Base-by-base conservation (phyloP, 2,797 vertebrate genomes). In the Lepus oiostolus region DNA sequence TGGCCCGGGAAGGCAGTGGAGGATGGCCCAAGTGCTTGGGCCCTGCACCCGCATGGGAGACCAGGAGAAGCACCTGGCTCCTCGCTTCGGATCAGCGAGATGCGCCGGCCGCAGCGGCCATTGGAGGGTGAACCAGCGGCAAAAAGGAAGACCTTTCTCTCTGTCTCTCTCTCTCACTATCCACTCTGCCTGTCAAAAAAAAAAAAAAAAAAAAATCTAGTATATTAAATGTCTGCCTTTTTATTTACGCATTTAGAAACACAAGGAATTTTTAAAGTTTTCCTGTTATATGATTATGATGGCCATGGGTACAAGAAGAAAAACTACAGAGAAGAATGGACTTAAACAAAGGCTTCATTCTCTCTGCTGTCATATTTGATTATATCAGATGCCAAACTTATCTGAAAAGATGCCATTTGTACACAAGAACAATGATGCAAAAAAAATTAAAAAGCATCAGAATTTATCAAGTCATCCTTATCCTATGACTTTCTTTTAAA, bases 181-280 rank as follows among this genome's bases (percentile, higher is more conserved):
- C 32, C 32, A 32, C 32, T 32, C 32, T 32, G 32, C 32, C 32
- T 32, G 32, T 32, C 32, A 8, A 42, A 9, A 42, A 35, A 35
- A 35, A 42, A 35, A 35, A 35, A 42, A 42, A 42, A 42, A 42
- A 47, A 47, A 7, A 6, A 47, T 47, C 42, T 47, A 75, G 22
- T 52, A 38, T 80, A 68, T 83, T 50, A 74, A 80, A 74, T 63
- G 88, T 62, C 75, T 85, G 62, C 72, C 22, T 95, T 85, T 26
- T 54, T 9, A 54, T 76, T 54, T 95, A 90, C 6, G 70, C 38
- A n/a, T 9, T 22, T 74, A 28, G 4, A 92, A 47, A 47, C 42
- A 47, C 13, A 32, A 81, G 16, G 9, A 63, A 54, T 75, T 91
- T 90, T 79, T n/a, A 68, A 58, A 85, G 19, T 26, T 88, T 62